phyloP scores from a whole-genome alignment of 2,797 vertebrate species.

The Erethizon dorsatum region DNA sequence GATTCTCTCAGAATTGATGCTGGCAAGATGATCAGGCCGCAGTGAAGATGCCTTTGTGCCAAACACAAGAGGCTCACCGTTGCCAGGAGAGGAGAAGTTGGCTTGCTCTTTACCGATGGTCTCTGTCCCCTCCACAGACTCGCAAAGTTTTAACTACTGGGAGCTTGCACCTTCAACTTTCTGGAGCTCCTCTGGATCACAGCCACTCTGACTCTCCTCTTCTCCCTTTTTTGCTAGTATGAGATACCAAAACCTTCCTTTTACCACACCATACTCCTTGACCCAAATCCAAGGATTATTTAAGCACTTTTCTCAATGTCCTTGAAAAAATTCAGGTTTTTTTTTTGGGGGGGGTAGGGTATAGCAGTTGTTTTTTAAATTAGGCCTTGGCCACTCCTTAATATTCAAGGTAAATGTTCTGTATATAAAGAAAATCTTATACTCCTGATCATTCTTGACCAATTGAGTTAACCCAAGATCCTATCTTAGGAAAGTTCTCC shows the following conservation, averaged over 20 bases:
- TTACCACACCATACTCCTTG: neutral
- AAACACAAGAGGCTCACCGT: neutral
- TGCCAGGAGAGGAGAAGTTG: neutral
- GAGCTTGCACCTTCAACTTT: neutral
- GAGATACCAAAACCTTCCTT: neutral
- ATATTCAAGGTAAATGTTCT: neutral
- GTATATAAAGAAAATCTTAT: neutral
- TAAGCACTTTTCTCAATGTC: constrained; percentile 32
- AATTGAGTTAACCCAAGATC: neutral
- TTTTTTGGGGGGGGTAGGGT: too few relatives aligned
- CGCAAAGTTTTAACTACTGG: neutral
- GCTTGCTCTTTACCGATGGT: neutral
- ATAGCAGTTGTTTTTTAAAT: neutral
- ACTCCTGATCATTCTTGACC: neutral
- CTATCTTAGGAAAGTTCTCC: neutral
- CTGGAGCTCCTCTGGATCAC: neutral
- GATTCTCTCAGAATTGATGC: neutral
- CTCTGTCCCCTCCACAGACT: neutral
- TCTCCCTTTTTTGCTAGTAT: neutral
- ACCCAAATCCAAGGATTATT: neutral
- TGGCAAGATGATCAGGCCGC: neutral
- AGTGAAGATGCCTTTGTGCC: neutral
- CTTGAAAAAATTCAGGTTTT: neutral
- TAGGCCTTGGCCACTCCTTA: neutral
- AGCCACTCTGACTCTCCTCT: neutral